Evolutionary conservation across 2,888 invertebrate genomes (phyloP).

Genomic region (Tromatobia lineatoria): DNA sequence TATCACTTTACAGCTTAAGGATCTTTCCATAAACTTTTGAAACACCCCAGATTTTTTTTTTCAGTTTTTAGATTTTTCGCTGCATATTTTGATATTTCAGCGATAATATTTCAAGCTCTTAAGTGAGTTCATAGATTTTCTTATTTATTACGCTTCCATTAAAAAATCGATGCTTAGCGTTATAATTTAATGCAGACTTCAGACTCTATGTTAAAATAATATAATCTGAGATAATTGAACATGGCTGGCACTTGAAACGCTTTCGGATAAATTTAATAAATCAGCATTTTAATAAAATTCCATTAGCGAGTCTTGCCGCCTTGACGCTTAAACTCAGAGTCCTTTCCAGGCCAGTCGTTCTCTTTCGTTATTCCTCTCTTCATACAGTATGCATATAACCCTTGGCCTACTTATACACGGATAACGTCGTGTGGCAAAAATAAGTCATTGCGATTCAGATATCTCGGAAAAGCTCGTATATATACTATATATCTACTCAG

Average conservation of each 20-base stretch:
- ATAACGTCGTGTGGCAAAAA: conserved; percentile 34
- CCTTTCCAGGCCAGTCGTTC: background rate
- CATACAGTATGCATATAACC: conserved; percentile 25
- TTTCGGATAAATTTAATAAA: conserved; percentile 41
- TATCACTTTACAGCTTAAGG: no score
- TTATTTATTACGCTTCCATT: background rate
- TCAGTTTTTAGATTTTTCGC: background rate
- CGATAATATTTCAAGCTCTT: background rate
- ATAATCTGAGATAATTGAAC: conserved; percentile 9
- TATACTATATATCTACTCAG: conserved; percentile 7
- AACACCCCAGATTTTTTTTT: background rate
- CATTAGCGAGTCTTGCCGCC: conserved; percentile 25
- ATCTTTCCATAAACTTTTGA: no score
- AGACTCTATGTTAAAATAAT: background rate
- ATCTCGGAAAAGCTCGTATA: conserved; percentile 10
- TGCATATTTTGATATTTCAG: background rate
- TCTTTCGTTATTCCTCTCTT: conserved; percentile 15
- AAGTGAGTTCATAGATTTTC: background rate
- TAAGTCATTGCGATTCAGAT: conserved; percentile 50
- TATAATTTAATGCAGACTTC: background rate
- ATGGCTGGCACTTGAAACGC: background rate
- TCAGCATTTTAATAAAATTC: conserved; percentile 29
- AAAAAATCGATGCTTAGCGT: background rate
- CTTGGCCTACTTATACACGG: conserved; percentile 52
- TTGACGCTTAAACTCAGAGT: background rate